phyloP scores from a whole-genome alignment of 2,113 vertebrate species.

The Seriola quinqueradiata region DNA sequence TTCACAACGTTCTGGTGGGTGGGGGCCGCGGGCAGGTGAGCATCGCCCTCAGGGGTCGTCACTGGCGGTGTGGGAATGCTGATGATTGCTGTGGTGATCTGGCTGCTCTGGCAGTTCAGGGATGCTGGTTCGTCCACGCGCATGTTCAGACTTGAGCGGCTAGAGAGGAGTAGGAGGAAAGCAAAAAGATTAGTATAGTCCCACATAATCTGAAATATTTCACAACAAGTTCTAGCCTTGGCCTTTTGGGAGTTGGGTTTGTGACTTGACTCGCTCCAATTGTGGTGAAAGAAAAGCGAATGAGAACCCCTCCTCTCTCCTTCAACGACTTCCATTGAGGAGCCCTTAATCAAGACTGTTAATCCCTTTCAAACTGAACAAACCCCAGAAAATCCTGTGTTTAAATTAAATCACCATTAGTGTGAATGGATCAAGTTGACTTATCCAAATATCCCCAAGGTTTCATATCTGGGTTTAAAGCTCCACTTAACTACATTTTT shows the following conservation, averaged over 20 bases:
- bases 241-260: not conserved
- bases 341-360: not conserved
- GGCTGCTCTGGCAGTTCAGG: constrained; percentile 95
- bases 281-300: constrained; percentile 1
- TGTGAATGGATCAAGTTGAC: not conserved
- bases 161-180: constrained; percentile 65
- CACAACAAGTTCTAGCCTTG: not conserved
- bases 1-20: constrained; percentile 91
- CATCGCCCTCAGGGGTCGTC: constrained; percentile 88
- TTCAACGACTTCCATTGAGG: not conserved
- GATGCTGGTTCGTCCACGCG: constrained; percentile 92
- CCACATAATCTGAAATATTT: constrained; percentile 8
- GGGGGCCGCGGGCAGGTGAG: constrained; percentile 83
- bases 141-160: constrained; percentile 98
- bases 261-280: not conserved
- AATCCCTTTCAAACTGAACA: not conserved
- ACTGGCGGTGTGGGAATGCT: constrained; percentile 95
- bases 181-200: constrained; percentile 17
- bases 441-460: not conserved
- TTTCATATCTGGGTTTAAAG: not conserved
- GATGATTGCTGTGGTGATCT: constrained; percentile 98
- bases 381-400: not conserved
- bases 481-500: not conserved
- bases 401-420: not conserved
- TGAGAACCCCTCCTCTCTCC: constrained; percentile 14